These are phyloP conservation scores for Microcebus lehilahytsara DNA, from an alignment of 2,113 vertebrate genomes.

Conservation along the genomic window DNA sequence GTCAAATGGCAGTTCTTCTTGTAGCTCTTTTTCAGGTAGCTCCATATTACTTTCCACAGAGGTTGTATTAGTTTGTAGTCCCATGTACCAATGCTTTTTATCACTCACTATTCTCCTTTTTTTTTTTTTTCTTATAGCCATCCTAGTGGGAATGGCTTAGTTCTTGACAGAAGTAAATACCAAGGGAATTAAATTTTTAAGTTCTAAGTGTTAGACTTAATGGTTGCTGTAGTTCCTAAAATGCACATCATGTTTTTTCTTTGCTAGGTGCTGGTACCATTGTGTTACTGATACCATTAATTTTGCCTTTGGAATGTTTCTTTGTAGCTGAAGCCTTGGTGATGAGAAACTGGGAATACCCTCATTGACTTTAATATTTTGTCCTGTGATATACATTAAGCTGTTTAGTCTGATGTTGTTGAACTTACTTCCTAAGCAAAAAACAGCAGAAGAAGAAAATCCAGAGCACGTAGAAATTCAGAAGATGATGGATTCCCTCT, in stretches of 20 bases:
- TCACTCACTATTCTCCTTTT: neutral
- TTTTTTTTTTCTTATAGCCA: neutral
- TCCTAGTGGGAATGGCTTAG: neutral
- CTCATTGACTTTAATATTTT: neutral
- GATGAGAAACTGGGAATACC: neutral
- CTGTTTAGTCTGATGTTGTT: conserved; percentile 16
- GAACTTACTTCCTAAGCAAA: conserved; percentile 85
- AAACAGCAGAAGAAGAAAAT: conserved; percentile 92
- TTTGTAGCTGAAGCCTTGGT: neutral
- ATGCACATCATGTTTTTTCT: no score
- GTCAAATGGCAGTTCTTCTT: no score
- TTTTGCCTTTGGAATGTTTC: neutral
- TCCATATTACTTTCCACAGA: no score
- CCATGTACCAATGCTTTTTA: neutral
- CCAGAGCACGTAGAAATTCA: conserved; percentile 94
- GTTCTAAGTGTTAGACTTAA: neutral
- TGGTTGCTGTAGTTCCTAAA: neutral
- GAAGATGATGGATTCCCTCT: conserved; percentile 95
- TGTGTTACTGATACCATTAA: neutral
- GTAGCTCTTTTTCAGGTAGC: no score
- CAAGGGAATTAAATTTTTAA: neutral
- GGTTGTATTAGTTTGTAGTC: no score
- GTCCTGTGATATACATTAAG: neutral
- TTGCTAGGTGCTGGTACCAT: neutral
- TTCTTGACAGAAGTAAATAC: neutral